phyloP scores from a whole-genome alignment of 2,888 invertebrate species.

The Leptopilina syphax region DNA sequence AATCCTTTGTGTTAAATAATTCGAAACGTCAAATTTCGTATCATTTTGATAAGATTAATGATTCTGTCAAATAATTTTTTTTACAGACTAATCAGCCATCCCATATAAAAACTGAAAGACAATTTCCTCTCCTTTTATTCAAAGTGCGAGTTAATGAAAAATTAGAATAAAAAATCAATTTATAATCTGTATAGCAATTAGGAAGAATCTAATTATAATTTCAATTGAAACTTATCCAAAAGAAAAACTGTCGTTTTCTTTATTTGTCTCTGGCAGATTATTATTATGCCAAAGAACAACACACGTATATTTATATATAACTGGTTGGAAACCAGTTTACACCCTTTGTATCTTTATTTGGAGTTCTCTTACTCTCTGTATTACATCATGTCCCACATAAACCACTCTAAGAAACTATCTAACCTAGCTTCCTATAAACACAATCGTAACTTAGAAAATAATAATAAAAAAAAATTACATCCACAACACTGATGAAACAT shows the following conservation, averaged over 20 bases:
- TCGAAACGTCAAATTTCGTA: no score
- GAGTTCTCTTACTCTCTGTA: conserved; percentile 28
- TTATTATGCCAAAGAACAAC: not conserved
- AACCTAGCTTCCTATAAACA: conserved; percentile 17
- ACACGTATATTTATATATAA: not conserved
- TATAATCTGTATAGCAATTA: no score
- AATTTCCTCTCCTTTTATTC: no score
- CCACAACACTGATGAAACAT: not conserved
- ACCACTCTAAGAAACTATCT: conserved; percentile 4
- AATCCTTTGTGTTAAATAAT: no score
- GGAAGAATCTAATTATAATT: not conserved
- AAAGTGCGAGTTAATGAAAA: no score
- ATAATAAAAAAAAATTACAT: not conserved
- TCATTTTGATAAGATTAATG: no score
- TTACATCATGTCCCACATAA: conserved; percentile 36
- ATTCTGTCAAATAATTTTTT: no score
- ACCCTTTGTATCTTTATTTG: conserved; percentile 35
- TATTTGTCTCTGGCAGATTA: not conserved
- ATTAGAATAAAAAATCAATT: no score
- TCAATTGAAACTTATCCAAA: not conserved
- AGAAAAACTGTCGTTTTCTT: not conserved
- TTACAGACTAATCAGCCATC: no score
- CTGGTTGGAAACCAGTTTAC: conserved; percentile 34
- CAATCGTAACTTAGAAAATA: conserved; percentile 6
- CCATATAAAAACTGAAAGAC: no score